Base-by-base conservation (phyloP, 2,888 invertebrate genomes). In the Ceramica pisi region DNA sequence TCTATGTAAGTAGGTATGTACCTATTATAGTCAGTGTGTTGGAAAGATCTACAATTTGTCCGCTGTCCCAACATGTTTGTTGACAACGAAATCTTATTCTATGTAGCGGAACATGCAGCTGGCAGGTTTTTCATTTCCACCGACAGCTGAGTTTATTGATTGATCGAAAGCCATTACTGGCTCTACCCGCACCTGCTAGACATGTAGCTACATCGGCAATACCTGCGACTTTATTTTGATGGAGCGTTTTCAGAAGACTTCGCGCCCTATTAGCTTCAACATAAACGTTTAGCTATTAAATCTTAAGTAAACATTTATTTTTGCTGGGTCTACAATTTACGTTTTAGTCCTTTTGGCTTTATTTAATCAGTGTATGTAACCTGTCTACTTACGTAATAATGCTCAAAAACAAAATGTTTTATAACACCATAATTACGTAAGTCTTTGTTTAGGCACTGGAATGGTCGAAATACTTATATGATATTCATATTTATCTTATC, bases 81-180 rank as follows among this genome's bases (percentile, higher is more conserved):
- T 60, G 41, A 44, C 23, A 41, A 23, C 21, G 16, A n/a, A 16
- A 46, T 55, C 12, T 51, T 38, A 38, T 53, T 53, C 2, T 46
- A n/a, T 7, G 21, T 41, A 59, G 9, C 16, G 38, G 16, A 44
- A 70, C 35, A 61, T 62, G 72, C 63, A 78, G 26, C 48, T 53
- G 78, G 38, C 46, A 48, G 60, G 26, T 62, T 51, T 73, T 64
- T 53, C 31, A 72, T 72, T 71, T 61, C 21, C 26, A 56, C n/a
- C n/a, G 75, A 76, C 80, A 74, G 46, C 65, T 38, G 74, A 73
- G 55, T 64, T 64, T 55, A 73, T 76, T 72, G 74, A 80, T 76
- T 73, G 75, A 75, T 73, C 60, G 74, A 74, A 73, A 60, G 35
- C 79, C 65, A 75, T 80, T 80, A 76, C 41, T 38, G 21, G 46